Percentiles rank a stretch among this genome's conserved stretches.
phyloP scores from a whole-genome alignment of 1,140 invertebrate genomes.

The Nylanderia fulva region DNA sequence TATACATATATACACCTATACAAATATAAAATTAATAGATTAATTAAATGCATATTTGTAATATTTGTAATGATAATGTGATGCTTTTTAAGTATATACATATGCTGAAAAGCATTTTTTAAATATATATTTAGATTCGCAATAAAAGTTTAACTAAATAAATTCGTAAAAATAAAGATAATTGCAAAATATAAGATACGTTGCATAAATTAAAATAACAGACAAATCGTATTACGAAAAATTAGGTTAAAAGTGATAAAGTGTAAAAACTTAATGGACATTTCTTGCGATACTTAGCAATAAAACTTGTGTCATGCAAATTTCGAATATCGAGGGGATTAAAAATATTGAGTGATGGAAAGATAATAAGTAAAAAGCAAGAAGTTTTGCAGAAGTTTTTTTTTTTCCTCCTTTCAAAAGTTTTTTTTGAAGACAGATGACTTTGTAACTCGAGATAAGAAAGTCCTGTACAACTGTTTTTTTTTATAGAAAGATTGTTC shows the following conservation, averaged over 20 bases:
- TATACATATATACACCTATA: no score
- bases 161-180: background rate
- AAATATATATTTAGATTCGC: background rate
- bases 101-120: background rate
- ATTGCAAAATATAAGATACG: background rate
- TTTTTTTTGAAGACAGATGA: background rate
- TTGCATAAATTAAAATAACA: background rate
- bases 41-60: constrained; percentile 20
- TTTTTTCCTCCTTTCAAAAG: background rate
- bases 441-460: constrained; percentile 4
- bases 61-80: background rate
- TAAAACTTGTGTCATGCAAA: background rate
- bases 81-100: background rate
- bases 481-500: background rate
- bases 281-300: background rate
- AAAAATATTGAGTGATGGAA: background rate
- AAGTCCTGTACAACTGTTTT: background rate
- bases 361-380: background rate
- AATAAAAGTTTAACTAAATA: background rate
- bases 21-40: background rate
- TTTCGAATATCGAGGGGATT: background rate
- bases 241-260: background rate
- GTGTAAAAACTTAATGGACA: background rate
- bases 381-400: background rate
- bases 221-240: background rate